phyloP scores from a whole-genome alignment of 2,888 invertebrate species.

The Yponomeuta malinellus region DNA sequence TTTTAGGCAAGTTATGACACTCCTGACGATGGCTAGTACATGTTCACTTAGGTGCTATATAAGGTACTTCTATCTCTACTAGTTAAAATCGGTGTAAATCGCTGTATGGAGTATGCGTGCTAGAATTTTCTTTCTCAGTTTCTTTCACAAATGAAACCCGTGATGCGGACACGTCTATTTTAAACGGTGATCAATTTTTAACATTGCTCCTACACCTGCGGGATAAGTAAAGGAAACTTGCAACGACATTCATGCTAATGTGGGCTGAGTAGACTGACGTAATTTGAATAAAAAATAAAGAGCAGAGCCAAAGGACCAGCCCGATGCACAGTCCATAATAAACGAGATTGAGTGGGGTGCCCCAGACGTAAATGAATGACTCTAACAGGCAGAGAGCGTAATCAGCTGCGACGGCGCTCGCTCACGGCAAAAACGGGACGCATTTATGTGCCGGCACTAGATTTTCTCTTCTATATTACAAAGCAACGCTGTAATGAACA shows the following conservation, averaged over 20 bases:
- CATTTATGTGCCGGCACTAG: constrained; percentile 26
- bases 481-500: too few species aligned
- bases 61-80: too few species aligned
- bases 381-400: constrained; percentile 53
- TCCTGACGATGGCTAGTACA: too few species aligned
- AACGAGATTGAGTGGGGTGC: constrained; percentile 69
- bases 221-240: neutral
- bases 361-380: constrained; percentile 69
- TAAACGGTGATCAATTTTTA: too few species aligned
- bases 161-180: too few species aligned
- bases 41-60: too few species aligned
- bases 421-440: constrained; percentile 57
- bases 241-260: constrained; percentile 2
- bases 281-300: constrained; percentile 57
- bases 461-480: neutral
- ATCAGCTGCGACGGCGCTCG: constrained; percentile 62
- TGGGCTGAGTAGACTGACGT: constrained; percentile 50
- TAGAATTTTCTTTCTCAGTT: too few species aligned
- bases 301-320: constrained; percentile 30
- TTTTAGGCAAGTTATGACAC: too few species aligned
- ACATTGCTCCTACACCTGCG: too few species aligned
- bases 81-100: too few species aligned
- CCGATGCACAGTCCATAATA: constrained; percentile 61
- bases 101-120: too few species aligned
- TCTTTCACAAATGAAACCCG: too few species aligned